These are phyloP conservation scores for Hypena proboscidalis DNA, from an alignment of 2,888 invertebrate genomes.

Conservation along the genomic window DNA sequence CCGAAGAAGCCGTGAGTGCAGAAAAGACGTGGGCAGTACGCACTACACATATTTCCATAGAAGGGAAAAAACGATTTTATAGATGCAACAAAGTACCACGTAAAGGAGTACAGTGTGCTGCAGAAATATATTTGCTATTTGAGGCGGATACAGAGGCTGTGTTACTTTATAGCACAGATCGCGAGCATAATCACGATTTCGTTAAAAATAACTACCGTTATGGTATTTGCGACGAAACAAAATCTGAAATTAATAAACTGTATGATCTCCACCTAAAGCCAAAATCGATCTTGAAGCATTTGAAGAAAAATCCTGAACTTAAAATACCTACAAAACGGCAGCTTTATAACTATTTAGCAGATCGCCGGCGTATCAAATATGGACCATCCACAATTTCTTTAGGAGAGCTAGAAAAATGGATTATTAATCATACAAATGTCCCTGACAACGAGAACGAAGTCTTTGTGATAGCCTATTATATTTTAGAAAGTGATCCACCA, in stretches of 20 bases:
- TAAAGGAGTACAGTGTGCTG: constrained; percentile 14
- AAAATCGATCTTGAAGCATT: constrained; percentile 12
- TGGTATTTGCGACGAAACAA: constrained; percentile 20
- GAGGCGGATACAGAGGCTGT: constrained; percentile 4
- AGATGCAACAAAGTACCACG: constrained; percentile 11
- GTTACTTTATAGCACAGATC: constrained; percentile 7
- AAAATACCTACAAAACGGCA: constrained; percentile 12
- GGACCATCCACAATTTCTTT: constrained; percentile 13
- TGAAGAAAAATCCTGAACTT: constrained; percentile 11
- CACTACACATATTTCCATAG: constrained; percentile 6
- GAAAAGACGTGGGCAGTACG: constrained; percentile 7
- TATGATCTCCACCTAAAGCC: constrained; percentile 16
- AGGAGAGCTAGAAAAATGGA: constrained; percentile 20
- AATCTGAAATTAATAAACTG: constrained; percentile 16
- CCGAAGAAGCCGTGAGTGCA: constrained; percentile 1
- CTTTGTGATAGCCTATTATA: constrained; percentile 15
- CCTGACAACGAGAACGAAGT: constrained; percentile 14
- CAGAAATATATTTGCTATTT: constrained; percentile 14
- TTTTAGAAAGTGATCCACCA: constrained; percentile 7
- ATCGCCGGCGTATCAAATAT: constrained; percentile 16
- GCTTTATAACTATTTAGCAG: constrained; percentile 15
- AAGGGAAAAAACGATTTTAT: constrained; percentile 13
- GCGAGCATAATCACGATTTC: constrained; percentile 1
- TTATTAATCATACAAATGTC: constrained; percentile 10
- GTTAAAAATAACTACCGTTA: constrained; percentile 22